phyloP scores from a whole-genome alignment of 2,888 invertebrate species.

The Blastobasis adustella region DNA sequence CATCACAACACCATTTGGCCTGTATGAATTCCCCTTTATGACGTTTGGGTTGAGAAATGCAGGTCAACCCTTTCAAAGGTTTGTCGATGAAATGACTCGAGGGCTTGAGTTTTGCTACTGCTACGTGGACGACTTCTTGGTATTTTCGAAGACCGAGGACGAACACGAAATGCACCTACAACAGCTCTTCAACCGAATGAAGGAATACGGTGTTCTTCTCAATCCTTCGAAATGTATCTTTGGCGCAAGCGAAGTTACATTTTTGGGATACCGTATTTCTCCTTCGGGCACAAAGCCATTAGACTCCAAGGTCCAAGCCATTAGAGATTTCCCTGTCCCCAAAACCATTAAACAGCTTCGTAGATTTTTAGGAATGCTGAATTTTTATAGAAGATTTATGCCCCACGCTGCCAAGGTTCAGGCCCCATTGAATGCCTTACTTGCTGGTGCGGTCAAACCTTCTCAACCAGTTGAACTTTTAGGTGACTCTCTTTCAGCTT shows the following conservation, averaged over 20 bases:
- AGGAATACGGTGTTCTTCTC: slow-evolving; percentile 16
- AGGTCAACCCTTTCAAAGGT: too few relatives aligned
- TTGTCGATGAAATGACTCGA: too few relatives aligned
- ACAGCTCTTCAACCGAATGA: slow-evolving; percentile 15
- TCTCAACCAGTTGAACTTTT: slow-evolving; percentile 21
- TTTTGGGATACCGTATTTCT: slow-evolving; percentile 18
- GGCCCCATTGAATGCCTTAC: slow-evolving; percentile 27
- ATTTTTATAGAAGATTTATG: slow-evolving; percentile 29
- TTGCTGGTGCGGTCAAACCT: slow-evolving; percentile 23
- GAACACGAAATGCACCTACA: slow-evolving; percentile 18
- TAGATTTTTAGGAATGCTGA: slow-evolving; percentile 23
- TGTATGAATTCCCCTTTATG: too few relatives aligned
- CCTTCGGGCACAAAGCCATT: slow-evolving; percentile 26
- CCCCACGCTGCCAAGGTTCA: slow-evolving; percentile 30
- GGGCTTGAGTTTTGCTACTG: too few relatives aligned
- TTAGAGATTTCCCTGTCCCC: slow-evolving; percentile 16
- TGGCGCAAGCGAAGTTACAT: slow-evolving; percentile 16
- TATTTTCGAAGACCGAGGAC: slow-evolving; percentile 15
- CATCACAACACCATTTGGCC: too few relatives aligned
- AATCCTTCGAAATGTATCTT: slow-evolving; percentile 22
- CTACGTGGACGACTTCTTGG: slow-evolving; percentile 31
- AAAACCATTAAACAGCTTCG: slow-evolving; percentile 15
- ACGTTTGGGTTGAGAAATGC: too few relatives aligned
- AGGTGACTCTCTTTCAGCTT: slow-evolving; percentile 14
- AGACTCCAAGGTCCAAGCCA: slow-evolving; percentile 24